Evolutionary conservation across 2,888 invertebrate genomes (phyloP).

Genomic region (Lasius platythorax): DNA sequence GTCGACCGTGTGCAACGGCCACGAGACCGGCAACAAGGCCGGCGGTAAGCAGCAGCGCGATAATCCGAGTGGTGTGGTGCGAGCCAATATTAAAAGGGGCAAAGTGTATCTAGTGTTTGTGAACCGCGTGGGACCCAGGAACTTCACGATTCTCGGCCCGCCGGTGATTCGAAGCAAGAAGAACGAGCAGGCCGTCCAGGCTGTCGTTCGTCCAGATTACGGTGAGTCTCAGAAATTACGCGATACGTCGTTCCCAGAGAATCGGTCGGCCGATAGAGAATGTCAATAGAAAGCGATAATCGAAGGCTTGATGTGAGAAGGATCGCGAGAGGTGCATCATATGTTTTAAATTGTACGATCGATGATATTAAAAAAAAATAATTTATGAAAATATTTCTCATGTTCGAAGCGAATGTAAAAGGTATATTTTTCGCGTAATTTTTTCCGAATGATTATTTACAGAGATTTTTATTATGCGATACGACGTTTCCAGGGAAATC

Average conservation of each 20-base stretch:
- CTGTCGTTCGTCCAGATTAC: conserved; percentile 85
- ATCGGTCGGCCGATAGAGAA: neutral
- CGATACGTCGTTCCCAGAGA: neutral
- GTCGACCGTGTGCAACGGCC: conserved; percentile 83
- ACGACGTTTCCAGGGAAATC: neutral
- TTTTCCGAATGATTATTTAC: conserved; percentile 1
- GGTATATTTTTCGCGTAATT: neutral
- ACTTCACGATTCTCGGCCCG: conserved; percentile 87
- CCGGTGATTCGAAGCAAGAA: conserved; percentile 86
- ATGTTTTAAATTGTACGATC: neutral
- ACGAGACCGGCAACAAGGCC: conserved; percentile 70
- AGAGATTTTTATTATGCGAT: neutral
- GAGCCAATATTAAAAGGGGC: conserved; percentile 87
- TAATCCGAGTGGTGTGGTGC: conserved; percentile 85
- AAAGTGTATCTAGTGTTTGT: conserved; percentile 89
- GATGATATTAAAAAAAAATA: neutral
- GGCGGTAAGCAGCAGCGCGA: conserved; percentile 73
- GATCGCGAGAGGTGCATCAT: neutral
- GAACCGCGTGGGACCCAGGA: conserved; percentile 87
- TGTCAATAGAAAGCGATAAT: conserved; percentile 4
- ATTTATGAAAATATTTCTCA: conserved; percentile 3
- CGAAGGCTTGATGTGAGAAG: neutral
- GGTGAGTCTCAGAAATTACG: conserved; percentile 78
- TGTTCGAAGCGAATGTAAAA: neutral
- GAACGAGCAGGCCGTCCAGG: conserved; percentile 85